phyloP scores from a whole-genome alignment of 2,888 invertebrate genomes.

The Drosophila flavopinicola region DNA sequence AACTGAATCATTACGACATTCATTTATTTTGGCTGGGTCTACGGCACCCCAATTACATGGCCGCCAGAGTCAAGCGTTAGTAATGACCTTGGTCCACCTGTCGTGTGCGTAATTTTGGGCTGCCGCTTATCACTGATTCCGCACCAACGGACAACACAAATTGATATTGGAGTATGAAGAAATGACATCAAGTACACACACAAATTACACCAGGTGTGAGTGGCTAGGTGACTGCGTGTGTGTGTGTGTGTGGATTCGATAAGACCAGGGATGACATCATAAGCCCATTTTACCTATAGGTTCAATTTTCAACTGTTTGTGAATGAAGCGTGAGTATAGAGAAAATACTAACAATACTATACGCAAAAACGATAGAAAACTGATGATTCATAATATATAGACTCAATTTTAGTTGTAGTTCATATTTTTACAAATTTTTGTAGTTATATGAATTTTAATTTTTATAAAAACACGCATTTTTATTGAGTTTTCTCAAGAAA shows the following conservation, averaged over 20 bases:
- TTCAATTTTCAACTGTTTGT: slow-evolving; percentile 34
- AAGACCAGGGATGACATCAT: slow-evolving; percentile 54
- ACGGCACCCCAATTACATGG: slow-evolving; percentile 12
- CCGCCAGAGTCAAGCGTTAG: slow-evolving; percentile 62
- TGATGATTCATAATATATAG: too few relatives aligned
- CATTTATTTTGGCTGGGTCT: slow-evolving; percentile 32
- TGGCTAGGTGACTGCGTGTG: too few relatives aligned
- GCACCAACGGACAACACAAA: slow-evolving; percentile 29
- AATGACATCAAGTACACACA: slow-evolving; percentile 31
- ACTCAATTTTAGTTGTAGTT: too few relatives aligned
- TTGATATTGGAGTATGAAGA: slow-evolving; percentile 37
- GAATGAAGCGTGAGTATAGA: slow-evolving; percentile 35
- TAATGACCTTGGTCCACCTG: slow-evolving; percentile 81
- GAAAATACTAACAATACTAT: too few relatives aligned
- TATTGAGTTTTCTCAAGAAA: too few relatives aligned
- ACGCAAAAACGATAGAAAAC: neutral
- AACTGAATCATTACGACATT: slow-evolving; percentile 74
- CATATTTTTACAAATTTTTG: too few relatives aligned
- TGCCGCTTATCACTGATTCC: slow-evolving; percentile 42
- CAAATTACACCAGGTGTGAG: neutral
- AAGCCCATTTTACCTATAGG: slow-evolving; percentile 10
- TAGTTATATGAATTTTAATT: too few relatives aligned
- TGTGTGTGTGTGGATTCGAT: slow-evolving; percentile 19
- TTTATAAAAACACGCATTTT: too few relatives aligned
- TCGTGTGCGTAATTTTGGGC: slow-evolving; percentile 61